Evolutionary conservation across 2,797 vertebrate genomes (phyloP), one percentile per base, ranked within the genome.

Genomic region (Acanthis flammea): DNA sequence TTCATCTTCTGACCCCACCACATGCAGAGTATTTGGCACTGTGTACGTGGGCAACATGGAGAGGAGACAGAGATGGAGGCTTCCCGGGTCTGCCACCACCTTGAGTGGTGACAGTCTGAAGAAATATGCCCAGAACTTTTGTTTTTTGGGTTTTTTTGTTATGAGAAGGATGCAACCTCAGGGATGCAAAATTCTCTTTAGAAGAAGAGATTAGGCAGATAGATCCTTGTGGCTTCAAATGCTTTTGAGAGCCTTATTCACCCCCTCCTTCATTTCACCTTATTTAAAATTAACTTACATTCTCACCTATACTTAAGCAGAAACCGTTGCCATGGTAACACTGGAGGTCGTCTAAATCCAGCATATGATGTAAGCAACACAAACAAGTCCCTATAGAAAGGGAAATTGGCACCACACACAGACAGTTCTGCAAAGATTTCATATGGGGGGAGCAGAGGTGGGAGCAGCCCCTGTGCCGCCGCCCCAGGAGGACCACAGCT

Each of bases 211-310:
- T 93, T 61, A 93, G 54, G 42, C 62, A 80, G 57, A 65, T 5
- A 87, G 54, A 95, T 77, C 61, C 42, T 47, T 21, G 41, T 16
- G 51, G 53, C 68, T 94, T 74, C 37, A 81, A 81, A 89, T 39
- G 51, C 37, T 91, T 90, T 88, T 80, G 39, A 96, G 81, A 77
- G 77, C 31, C 67, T 76, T 80, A 67, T 51, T 77, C 68, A 50
- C 58, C 35, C 76, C 60, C 47, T 78, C 83, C 68, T 92, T 90
- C 53, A 82, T 75, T 95, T 96, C 91, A 95, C 79, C 65, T 88
- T 88, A 94, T 94, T 96, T 97, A 97, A 97, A 97, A 97, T 97
- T 97, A 98, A 98, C 95, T 97, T 97, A 90, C 31, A 95, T 94
- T 97, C 93, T 97, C 97, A 97, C 97, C 92, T 97, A 98, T 92